Percentiles rank a stretch among this genome's conserved stretches.
Evolutionary conservation across 1,140 invertebrate genomes (phyloP).

Genomic region (Heliconius nattereri): DNA sequence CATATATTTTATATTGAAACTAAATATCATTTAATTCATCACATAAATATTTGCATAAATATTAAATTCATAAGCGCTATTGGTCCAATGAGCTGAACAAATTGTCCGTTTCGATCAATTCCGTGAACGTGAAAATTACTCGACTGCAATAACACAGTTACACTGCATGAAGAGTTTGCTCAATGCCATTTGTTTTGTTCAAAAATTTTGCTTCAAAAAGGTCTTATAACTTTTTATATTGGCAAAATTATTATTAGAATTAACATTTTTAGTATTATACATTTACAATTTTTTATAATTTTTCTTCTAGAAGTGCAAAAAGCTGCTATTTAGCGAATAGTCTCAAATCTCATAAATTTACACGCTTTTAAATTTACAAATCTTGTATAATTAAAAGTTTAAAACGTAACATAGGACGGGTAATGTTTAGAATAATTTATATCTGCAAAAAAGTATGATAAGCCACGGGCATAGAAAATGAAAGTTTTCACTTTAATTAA

Average conservation of each 20-base stretch:
- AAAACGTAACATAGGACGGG: neutral
- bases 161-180: slow-evolving; percentile 1
- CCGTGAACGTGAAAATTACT: neutral
- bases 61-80: neutral
- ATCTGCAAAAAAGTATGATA: neutral
- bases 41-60: neutral
- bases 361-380: too few relatives aligned
- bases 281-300: too few relatives aligned
- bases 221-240: neutral
- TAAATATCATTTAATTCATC: too few relatives aligned
- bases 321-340: too few relatives aligned
- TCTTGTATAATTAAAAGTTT: too few relatives aligned
- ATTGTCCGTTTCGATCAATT: slow-evolving; percentile 8
- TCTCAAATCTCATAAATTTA: too few relatives aligned
- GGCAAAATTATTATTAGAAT: neutral
- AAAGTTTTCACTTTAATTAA: too few relatives aligned
- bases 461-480: too few relatives aligned
- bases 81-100: neutral
- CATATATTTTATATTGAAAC: too few relatives aligned
- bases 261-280: too few relatives aligned
- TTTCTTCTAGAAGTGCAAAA: too few relatives aligned
- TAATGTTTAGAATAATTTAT: neutral
- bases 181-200: neutral
- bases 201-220: neutral
- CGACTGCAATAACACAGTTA: neutral